Percentiles rank a stretch among this genome's conserved stretches.
phyloP scores from a whole-genome alignment of 1,140 invertebrate species.

The Caerostris extrusa region DNA sequence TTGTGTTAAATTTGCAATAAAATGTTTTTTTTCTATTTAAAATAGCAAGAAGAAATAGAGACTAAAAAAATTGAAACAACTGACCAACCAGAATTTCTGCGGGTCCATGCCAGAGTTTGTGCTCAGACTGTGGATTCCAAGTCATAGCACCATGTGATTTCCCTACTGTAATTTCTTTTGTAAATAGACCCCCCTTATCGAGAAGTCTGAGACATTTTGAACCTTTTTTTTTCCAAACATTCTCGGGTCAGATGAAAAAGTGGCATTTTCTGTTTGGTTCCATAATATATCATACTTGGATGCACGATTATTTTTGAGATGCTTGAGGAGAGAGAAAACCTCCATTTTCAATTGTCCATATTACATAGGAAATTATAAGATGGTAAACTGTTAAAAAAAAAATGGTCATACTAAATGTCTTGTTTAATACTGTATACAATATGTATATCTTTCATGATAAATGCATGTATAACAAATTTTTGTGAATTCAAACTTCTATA shows the following conservation, averaged over 20 bases:
- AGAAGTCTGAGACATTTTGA: background rate
- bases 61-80: constrained; percentile 78
- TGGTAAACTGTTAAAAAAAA: background rate
- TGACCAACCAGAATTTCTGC: constrained; percentile 81
- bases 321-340: background rate
- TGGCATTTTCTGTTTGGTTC: background rate
- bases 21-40: background rate
- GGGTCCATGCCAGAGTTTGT: constrained; percentile 82
- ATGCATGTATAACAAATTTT: too few species aligned
- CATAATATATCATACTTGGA: background rate
- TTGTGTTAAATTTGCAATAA: too few species aligned
- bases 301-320: background rate
- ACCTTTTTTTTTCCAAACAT: background rate
- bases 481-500: too few species aligned
- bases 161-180: constrained; percentile 30
- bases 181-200: constrained; percentile 46
- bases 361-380: background rate
- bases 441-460: too few species aligned
- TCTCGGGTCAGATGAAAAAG: background rate
- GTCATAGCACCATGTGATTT: constrained; percentile 51
- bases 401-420: background rate
- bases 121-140: constrained; percentile 79
- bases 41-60: constrained; percentile 79
- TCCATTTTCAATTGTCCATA: background rate
- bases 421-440: too few species aligned